A percentile compares a stretch with the other conserved stretches of the same genome.
Conservation (phyloP, 1,140 invertebrate genomes). For the Acyrthosiphon pisum region DNA sequence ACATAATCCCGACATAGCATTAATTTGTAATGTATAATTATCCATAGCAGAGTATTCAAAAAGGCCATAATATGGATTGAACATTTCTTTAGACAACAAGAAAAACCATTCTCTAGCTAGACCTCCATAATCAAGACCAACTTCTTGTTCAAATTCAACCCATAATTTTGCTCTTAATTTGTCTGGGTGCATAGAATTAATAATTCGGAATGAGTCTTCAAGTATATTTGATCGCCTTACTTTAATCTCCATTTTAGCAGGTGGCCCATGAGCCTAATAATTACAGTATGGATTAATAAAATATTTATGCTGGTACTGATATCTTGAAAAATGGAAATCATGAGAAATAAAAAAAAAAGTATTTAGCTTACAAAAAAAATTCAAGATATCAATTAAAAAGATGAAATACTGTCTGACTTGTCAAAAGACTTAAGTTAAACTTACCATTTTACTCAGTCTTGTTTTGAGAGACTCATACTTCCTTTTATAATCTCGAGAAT, state of each 20-base stretch:
- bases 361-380: neutral
- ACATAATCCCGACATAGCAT: slow-evolving; percentile 94
- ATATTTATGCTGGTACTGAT: neutral
- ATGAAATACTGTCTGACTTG: no score
- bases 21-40: slow-evolving; percentile 99
- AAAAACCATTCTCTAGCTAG: slow-evolving; percentile 98
- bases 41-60: slow-evolving; percentile 99
- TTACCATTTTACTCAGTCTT: slow-evolving; percentile 93
- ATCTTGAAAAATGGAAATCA: neutral
- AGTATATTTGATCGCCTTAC: slow-evolving; percentile 87
- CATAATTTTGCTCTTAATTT: slow-evolving; percentile 95
- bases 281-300: neutral
- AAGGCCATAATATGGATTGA: slow-evolving; percentile 98
- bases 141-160: slow-evolving; percentile 98
- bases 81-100: slow-evolving; percentile 98
- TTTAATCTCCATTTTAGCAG: slow-evolving; percentile 98
- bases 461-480: slow-evolving; percentile 98
- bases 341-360: slow-evolving; percentile 8
- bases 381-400: neutral
- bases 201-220: slow-evolving; percentile 94
- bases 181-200: slow-evolving; percentile 85
- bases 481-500: slow-evolving; percentile 97
- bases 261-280: slow-evolving; percentile 80
- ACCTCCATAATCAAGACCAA: slow-evolving; percentile 97
- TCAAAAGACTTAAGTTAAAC: slow-evolving; percentile 61